A percentile compares a stretch with the other conserved stretches of the same genome.
Evolutionary conservation across 2,797 vertebrate genomes (phyloP).

Genomic region (Gymnoscopelus braueri): DNA sequence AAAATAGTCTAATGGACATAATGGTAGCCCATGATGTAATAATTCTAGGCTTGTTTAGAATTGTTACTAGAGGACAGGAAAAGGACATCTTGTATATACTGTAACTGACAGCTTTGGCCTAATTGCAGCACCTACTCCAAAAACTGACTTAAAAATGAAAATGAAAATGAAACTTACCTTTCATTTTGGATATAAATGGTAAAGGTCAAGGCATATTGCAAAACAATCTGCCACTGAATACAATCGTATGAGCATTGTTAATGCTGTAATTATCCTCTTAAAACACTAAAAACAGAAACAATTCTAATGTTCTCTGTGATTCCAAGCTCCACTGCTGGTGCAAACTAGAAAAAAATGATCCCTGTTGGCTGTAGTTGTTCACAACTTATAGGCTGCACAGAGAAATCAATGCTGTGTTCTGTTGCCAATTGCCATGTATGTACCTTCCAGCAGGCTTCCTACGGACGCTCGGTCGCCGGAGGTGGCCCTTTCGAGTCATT

Average conservation of each 20-base stretch:
- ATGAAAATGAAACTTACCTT: constrained; percentile 58
- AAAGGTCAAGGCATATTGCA: constrained; percentile 25
- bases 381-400: constrained; percentile 47
- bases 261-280: constrained; percentile 4
- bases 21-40: too few species aligned
- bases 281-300: not conserved
- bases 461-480: constrained; percentile 14
- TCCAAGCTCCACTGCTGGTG: constrained; percentile 7
- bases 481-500: constrained; percentile 32
- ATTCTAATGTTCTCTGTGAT: not conserved
- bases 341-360: constrained; percentile 39
- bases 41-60: too few species aligned
- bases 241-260: constrained; percentile 28
- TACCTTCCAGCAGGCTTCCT: constrained; percentile 54
- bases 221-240: not conserved
- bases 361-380: constrained; percentile 21
- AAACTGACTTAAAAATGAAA: not conserved
- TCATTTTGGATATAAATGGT: constrained; percentile 57
- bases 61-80: not conserved
- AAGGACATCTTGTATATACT: not conserved
- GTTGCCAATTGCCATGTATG: constrained; percentile 65
- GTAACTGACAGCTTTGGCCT: not conserved
- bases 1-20: too few species aligned
- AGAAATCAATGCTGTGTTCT: constrained; percentile 62
- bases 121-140: not conserved